Base-by-base conservation (phyloP, 2,888 invertebrate genomes). In the Lamellibrachia satsuma region DNA sequence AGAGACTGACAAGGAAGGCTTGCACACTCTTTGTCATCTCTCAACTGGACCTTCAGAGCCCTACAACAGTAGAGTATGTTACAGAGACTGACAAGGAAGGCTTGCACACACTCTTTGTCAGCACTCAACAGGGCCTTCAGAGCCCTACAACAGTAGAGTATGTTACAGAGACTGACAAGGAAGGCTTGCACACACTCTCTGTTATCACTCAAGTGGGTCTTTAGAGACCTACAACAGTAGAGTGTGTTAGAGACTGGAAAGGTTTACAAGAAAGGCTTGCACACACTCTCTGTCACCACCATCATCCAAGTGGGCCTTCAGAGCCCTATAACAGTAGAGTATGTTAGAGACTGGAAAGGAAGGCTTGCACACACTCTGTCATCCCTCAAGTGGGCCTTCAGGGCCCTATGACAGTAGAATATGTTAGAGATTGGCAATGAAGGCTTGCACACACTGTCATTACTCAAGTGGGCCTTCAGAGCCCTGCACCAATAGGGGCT, bases 401-500 rank as follows among this genome's bases (percentile, higher is more conserved):
- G 39, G 39, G 39, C 39, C 39, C 39, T 39, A 39, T 39, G 39
- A 39, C 39, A 39, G 96, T 99, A 99, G 93, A 99, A 97, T 93
- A 99, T 97, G 96, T 99, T 99, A 9, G 99, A 91, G 98, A 98
- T 98, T 98, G 0, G 99, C 99, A 1, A 99, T 98, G 92, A 99
- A 97, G 0, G 99, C 99, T 39, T 99, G 98, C 0, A 99, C 98
- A 96, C 99, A 99, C 96, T 98, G 96, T 99, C 99, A 57, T 98
- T 97, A 0, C 97, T 97, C 94, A 99, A 97, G 22, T 99, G 99
- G 0, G 39, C 39, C 39, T 39, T 39, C 39, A 39, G 39, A 39
- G 39, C 39, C 39, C 39, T 39, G 39, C 39, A 39, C 39, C 39
- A 39, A 1, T 39, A 39, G 39, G 39, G 0, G 99, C 99, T 27